These are phyloP conservation scores for Clepsis dumicolana DNA, from an alignment of 2,888 invertebrate species.

Conservation along the genomic window DNA sequence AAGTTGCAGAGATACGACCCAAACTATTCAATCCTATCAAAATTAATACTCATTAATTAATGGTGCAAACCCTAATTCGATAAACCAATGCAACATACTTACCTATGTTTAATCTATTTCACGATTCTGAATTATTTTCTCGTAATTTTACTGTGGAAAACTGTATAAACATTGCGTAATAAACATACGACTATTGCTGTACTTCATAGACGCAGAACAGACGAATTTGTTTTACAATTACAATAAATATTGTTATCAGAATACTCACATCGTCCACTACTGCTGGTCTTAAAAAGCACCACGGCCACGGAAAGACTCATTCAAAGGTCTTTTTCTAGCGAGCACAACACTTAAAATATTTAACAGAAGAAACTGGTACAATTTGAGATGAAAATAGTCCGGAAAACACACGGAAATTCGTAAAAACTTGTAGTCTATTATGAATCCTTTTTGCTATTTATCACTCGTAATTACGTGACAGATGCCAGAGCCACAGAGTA, in stretches of 20 bases:
- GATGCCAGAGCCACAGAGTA: too few species aligned
- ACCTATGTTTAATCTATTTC: not conserved
- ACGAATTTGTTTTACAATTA: not conserved
- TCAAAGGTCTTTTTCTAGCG: constrained; percentile 37
- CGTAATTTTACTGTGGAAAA: not conserved
- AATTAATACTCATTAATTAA: not conserved
- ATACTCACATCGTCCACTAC: constrained; percentile 39
- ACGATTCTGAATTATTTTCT: not conserved
- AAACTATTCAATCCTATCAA: not conserved
- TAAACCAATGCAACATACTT: not conserved
- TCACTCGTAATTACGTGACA: constrained; percentile 38
- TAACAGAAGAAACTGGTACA: constrained; percentile 23
- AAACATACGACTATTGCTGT: not conserved
- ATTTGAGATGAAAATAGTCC: constrained; percentile 12
- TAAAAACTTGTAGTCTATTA: constrained; percentile 21
- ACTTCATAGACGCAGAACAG: not conserved
- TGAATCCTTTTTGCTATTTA: constrained; percentile 35
- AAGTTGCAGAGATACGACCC: not conserved
- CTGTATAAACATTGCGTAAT: not conserved
- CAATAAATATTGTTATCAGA: constrained; percentile 3
- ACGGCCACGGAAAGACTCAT: constrained; percentile 36
- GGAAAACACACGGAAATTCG: constrained; percentile 25
- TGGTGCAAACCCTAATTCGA: not conserved
- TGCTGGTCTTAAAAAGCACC: constrained; percentile 29
- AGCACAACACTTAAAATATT: constrained; percentile 33